A percentile compares a stretch with the other conserved stretches of the same genome.
Evolutionary conservation across 2,888 invertebrate species (phyloP).

Genomic region (Agrilus mali): DNA sequence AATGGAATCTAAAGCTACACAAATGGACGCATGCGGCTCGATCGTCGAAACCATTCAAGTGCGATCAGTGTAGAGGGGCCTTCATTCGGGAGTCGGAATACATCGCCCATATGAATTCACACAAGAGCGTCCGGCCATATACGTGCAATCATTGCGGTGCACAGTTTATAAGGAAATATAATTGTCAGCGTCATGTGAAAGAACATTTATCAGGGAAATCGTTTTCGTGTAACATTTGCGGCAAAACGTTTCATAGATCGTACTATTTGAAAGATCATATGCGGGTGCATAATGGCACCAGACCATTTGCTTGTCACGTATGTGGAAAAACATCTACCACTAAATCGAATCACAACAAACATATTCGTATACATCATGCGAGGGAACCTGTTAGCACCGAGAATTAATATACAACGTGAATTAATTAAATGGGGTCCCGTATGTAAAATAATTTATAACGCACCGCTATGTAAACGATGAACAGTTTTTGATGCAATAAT

Average conservation of each 20-base stretch:
- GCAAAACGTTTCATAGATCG: conserved; percentile 73
- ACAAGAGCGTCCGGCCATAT: conserved; percentile 70
- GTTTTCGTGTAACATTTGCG: conserved; percentile 49
- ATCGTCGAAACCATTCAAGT: conserved; percentile 74
- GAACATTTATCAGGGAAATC: conserved; percentile 61
- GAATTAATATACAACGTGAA: conserved; percentile 36
- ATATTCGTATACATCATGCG: conserved; percentile 80
- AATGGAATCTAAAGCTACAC: conserved; percentile 82
- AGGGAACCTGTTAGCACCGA: conserved; percentile 78
- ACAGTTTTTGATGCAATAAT: no score
- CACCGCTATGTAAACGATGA: no score
- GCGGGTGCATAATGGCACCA: conserved; percentile 69
- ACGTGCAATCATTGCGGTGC: conserved; percentile 85
- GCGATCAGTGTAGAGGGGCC: conserved; percentile 70
- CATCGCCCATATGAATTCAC: conserved; percentile 74
- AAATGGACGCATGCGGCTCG: conserved; percentile 80
- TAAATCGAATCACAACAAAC: conserved; percentile 84
- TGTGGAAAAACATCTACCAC: conserved; percentile 83
- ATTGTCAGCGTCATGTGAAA: conserved; percentile 72
- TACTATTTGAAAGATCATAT: conserved; percentile 82
- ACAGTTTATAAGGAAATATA: conserved; percentile 78
- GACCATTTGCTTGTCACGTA: conserved; percentile 74
- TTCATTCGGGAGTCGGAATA: conserved; percentile 73
- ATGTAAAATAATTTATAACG: no score
- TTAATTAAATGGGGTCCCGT: neutral